phyloP scores from a whole-genome alignment of 2,113 vertebrate genomes.

The Rostratula benghalensis region DNA sequence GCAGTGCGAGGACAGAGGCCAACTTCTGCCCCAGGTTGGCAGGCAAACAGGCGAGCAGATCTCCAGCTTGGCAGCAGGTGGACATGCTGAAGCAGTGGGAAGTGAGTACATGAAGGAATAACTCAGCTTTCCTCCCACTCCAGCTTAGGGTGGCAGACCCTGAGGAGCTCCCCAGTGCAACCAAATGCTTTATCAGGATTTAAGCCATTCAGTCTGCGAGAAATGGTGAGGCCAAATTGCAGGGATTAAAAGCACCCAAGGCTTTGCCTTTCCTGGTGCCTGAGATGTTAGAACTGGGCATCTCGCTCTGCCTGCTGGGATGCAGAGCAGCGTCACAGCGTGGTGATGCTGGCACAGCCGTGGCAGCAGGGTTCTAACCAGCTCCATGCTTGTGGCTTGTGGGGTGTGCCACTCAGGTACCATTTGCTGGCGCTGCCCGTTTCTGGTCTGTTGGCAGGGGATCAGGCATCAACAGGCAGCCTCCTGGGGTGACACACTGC shows the following conservation, averaged over 20 bases:
- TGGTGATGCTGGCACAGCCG: fast-evolving
- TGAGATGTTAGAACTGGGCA: background rate
- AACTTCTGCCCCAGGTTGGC: fast-evolving
- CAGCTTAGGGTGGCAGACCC: background rate
- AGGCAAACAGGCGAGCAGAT: background rate
- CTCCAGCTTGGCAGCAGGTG: background rate
- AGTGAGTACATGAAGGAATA: background rate
- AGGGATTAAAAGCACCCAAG: background rate
- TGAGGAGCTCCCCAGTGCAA: background rate
- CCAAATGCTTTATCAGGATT: fast-evolving
- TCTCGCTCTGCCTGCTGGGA: fast-evolving
- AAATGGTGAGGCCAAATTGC: background rate
- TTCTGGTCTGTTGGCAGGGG: background rate
- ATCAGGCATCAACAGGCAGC: fast-evolving
- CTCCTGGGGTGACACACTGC: background rate
- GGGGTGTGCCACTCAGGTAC: background rate
- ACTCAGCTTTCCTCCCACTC: background rate
- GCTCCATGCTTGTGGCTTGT: background rate
- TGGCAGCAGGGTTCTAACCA: fast-evolving
- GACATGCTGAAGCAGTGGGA: fast-evolving
- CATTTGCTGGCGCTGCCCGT: background rate
- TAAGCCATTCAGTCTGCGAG: background rate
- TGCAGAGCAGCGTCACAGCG: background rate
- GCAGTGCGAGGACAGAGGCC: fast-evolving
- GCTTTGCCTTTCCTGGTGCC: background rate